Percentiles rank a stretch among this genome's conserved stretches.
These are phyloP conservation scores for Notoglanidium macrostoma DNA, from an alignment of 2,797 vertebrate genomes.

Conservation along the genomic window DNA sequence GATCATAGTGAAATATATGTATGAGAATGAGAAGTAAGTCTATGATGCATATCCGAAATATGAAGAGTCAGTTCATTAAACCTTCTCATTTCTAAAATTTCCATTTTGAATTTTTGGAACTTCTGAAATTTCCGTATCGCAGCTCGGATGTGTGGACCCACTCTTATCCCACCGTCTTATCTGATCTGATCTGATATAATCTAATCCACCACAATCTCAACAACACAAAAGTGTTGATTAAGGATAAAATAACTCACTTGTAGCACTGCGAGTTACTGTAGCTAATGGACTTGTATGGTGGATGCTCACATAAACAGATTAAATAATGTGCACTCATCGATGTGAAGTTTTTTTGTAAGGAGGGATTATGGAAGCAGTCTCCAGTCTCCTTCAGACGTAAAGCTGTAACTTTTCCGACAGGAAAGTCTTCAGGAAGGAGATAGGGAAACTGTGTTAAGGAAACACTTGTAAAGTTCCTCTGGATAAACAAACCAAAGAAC, in stretches of 20 bases:
- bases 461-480: not conserved
- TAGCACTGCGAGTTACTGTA: not conserved
- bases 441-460: no score
- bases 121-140: not conserved
- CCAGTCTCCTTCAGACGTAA: not conserved
- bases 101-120: not conserved
- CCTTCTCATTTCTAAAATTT: not conserved
- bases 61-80: not conserved
- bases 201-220: not conserved
- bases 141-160: not conserved
- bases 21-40: constrained; percentile 94
- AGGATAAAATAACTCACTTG: not conserved
- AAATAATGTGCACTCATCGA: not conserved
- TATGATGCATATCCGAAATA: not conserved
- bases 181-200: no score
- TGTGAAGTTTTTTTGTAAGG: not conserved
- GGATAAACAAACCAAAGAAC: not conserved
- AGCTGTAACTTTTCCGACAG: not conserved
- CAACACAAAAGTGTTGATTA: not conserved
- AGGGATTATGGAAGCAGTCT: not conserved
- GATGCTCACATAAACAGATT: not conserved
- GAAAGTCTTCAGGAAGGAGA: not conserved
- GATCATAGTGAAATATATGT: constrained; percentile 84
- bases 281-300: not conserved
- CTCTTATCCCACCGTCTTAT: not conserved